Percentiles rank a stretch among this genome's conserved stretches.
phyloP scores from a whole-genome alignment of 92 coral and sea anemone genomes.

The Heteractis magnifica region DNA sequence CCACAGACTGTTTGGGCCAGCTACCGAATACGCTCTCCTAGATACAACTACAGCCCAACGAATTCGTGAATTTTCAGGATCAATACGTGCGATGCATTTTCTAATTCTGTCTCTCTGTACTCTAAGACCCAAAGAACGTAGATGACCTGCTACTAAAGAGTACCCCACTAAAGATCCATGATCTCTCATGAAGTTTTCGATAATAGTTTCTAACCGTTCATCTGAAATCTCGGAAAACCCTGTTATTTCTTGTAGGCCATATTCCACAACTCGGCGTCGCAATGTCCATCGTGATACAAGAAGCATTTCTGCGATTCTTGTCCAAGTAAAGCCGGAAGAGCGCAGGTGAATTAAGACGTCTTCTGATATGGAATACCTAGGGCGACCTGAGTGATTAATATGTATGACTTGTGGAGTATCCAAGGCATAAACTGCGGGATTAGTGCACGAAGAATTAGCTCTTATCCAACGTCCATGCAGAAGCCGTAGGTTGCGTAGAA shows the following conservation, averaged over 20 bases:
- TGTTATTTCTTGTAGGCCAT: conserved; percentile 47
- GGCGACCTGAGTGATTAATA: conserved; percentile 35
- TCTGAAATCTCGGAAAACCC: conserved; percentile 42
- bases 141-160: conserved; percentile 42
- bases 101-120: conserved; percentile 44
- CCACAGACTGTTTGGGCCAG: conserved; percentile 56
- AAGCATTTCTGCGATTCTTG: conserved; percentile 37
- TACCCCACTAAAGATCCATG: conserved; percentile 5
- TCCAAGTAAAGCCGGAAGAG: conserved; percentile 50
- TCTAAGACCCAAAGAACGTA: conserved; percentile 50
- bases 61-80: conserved; percentile 47
- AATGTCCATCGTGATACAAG: conserved; percentile 46
- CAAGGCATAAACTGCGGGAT: conserved; percentile 41
- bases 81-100: conserved; percentile 44
- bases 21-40: conserved; percentile 20
- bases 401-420: conserved; percentile 34
- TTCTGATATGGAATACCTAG: conserved; percentile 51
- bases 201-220: conserved; percentile 43
- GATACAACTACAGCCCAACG: conserved; percentile 48
- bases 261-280: conserved; percentile 46
- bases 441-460: conserved; percentile 29
- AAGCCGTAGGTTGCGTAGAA: conserved; percentile 26
- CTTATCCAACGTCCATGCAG: conserved; percentile 25
- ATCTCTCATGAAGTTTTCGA: conserved; percentile 32
- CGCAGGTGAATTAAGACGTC: conserved; percentile 52